Percentiles rank a stretch among this genome's conserved stretches.
phyloP scores from a whole-genome alignment of 1,140 invertebrate species.

The Uloborus diversus region DNA sequence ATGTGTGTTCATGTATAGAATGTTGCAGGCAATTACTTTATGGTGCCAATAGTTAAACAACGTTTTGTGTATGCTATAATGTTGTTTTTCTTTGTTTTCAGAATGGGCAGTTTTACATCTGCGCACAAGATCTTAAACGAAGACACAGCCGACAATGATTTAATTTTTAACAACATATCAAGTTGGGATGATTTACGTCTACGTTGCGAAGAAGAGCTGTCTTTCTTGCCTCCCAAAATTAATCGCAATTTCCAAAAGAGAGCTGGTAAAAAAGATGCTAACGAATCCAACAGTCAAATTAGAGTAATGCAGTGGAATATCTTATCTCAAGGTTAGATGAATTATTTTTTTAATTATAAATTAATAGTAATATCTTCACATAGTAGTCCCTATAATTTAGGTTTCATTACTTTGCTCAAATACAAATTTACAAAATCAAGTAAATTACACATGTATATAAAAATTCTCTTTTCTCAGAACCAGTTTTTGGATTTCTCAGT shows the following conservation, averaged over 20 bases:
- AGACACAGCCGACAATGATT: slow-evolving; percentile 73
- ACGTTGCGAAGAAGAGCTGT: slow-evolving; percentile 68
- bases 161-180: slow-evolving; percentile 58
- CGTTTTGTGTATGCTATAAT: too few relatives aligned
- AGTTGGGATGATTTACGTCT: slow-evolving; percentile 66
- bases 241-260: slow-evolving; percentile 61
- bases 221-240: slow-evolving; percentile 66
- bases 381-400: too few relatives aligned
- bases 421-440: too few relatives aligned
- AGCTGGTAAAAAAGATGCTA: neutral
- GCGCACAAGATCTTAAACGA: slow-evolving; percentile 74
- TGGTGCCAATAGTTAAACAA: too few relatives aligned
- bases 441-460: too few relatives aligned
- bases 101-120: slow-evolving; percentile 79
- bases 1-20: too few relatives aligned
- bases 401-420: too few relatives aligned
- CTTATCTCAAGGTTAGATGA: slow-evolving; percentile 75
- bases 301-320: slow-evolving; percentile 81
- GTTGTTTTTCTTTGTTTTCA: slow-evolving; percentile 66
- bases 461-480: too few relatives aligned
- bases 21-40: too few relatives aligned
- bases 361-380: too few relatives aligned
- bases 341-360: neutral
- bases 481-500: too few relatives aligned
- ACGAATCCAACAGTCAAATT: slow-evolving; percentile 61